A percentile compares a stretch with the other conserved stretches of the same genome.
phyloP scores from a whole-genome alignment of 2,888 invertebrate species.

The Graphium colonna region DNA sequence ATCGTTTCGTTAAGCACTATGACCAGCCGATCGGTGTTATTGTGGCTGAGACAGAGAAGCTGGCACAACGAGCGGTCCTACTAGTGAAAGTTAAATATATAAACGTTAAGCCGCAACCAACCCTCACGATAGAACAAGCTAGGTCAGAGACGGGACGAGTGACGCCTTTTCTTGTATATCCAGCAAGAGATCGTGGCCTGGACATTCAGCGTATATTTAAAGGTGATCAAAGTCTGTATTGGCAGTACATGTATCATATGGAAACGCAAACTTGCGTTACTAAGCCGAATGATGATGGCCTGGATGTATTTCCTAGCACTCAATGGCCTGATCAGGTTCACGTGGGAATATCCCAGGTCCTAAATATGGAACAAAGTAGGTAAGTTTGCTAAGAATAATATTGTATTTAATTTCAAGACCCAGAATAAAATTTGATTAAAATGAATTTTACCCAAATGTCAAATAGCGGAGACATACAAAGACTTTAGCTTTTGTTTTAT shows the following conservation, averaged over 20 bases:
- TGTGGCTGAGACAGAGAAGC: slow-evolving; percentile 78
- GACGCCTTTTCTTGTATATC: slow-evolving; percentile 37
- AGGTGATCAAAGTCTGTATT: slow-evolving; percentile 74
- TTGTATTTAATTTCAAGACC: too few relatives aligned
- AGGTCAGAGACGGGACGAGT: slow-evolving; percentile 48
- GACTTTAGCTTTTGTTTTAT: too few relatives aligned
- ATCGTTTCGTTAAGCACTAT: slow-evolving; percentile 78
- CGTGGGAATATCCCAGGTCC: slow-evolving; percentile 63
- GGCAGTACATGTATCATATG: slow-evolving; percentile 86
- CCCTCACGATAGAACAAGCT: slow-evolving; percentile 49
- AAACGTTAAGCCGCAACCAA: slow-evolving; percentile 51
- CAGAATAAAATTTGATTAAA: too few relatives aligned
- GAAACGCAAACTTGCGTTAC: slow-evolving; percentile 82
- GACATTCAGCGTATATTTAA: slow-evolving; percentile 73
- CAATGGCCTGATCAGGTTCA: slow-evolving; percentile 81
- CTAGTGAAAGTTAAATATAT: slow-evolving; percentile 80
- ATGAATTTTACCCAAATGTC: too few relatives aligned
- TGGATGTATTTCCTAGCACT: slow-evolving; percentile 79
- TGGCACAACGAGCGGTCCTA: slow-evolving; percentile 79
- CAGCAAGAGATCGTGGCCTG: slow-evolving; percentile 50
- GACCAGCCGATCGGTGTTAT: slow-evolving; percentile 86
- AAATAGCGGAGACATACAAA: too few relatives aligned
- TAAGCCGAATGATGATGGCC: too few relatives aligned
- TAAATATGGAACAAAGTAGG: slow-evolving; percentile 80
- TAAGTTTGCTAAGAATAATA: too few relatives aligned